These are phyloP conservation scores for Micromesistius poutassou DNA, from an alignment of 2,797 vertebrate species.

Conservation along the genomic window DNA sequence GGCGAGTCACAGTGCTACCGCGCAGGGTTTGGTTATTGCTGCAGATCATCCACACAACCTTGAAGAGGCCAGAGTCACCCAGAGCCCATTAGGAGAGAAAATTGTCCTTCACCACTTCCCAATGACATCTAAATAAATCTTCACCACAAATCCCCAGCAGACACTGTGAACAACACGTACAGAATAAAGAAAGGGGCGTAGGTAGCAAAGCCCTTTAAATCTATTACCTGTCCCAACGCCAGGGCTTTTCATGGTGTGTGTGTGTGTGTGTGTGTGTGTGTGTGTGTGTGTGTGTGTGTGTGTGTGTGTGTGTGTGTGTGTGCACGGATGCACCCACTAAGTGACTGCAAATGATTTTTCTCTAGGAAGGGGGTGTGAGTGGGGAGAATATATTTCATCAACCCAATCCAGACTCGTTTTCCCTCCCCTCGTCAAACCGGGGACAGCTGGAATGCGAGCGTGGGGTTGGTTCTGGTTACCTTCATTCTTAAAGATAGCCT, in stretches of 20 bases:
- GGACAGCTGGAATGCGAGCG: constrained; percentile 25
- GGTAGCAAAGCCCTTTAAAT: constrained; percentile 18
- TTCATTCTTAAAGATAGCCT: constrained; percentile 30
- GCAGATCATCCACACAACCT: constrained; percentile 3
- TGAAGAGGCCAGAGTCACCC: not conserved
- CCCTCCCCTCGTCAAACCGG: not conserved
- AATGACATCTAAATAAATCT: constrained; percentile 2
- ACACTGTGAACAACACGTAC: not conserved
- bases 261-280: not conserved
- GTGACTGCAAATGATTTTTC: constrained; percentile 12
- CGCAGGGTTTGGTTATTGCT: not conserved
- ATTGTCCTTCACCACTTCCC: not conserved
- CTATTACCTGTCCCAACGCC: constrained; percentile 15
- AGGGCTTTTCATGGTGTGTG: not conserved
- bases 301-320: constrained; percentile 8
- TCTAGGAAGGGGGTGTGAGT: constrained; percentile 5
- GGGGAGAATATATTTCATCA: constrained; percentile 21
- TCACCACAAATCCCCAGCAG: not conserved
- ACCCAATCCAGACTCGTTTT: not conserved
- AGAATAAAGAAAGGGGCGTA: not conserved
- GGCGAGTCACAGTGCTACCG: not conserved
- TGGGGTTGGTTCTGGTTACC: constrained; percentile 16
- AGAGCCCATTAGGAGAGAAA: not conserved
- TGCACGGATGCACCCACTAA: not conserved
- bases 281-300: constrained; percentile 9